Evolutionary conservation across 2,113 vertebrate species (phyloP).

Genomic region (Ceuthmochares aereus): DNA sequence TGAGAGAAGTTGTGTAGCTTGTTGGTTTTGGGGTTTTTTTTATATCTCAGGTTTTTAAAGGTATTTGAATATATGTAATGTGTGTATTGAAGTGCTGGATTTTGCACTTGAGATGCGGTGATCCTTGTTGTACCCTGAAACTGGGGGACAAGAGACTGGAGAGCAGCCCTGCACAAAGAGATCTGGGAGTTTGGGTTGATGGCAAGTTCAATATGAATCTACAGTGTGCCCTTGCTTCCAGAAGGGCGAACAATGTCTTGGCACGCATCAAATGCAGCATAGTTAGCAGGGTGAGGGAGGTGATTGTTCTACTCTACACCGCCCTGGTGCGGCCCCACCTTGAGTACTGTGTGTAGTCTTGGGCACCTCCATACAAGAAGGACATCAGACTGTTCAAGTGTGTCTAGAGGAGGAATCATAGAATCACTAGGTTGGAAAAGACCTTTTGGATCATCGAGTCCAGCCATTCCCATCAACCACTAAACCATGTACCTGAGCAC

Average conservation of each 20-base stretch:
- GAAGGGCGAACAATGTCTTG: background rate
- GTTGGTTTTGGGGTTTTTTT: too few species aligned
- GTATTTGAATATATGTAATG: background rate
- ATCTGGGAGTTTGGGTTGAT: too few species aligned
- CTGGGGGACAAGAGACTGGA: background rate
- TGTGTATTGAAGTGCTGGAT: background rate
- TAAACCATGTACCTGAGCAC: too few species aligned
- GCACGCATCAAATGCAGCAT: background rate
- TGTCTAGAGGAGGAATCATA: background rate
- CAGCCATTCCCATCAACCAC: too few species aligned
- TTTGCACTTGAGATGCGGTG: background rate
- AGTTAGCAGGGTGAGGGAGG: background rate
- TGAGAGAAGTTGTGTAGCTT: background rate
- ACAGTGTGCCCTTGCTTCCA: too few species aligned
- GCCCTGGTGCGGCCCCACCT: accelerated
- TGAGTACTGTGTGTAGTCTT: accelerated
- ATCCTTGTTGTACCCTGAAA: background rate
- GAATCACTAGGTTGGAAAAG: too few species aligned
- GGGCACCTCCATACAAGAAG: background rate
- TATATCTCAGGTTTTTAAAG: background rate
- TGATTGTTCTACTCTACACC: background rate
- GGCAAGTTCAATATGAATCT: background rate
- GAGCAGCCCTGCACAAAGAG: background rate
- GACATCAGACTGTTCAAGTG: background rate
- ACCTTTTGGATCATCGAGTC: too few species aligned